Percentiles rank a stretch among this genome's conserved stretches.
These are phyloP conservation scores for Cetonia aurata DNA, from an alignment of 2,888 invertebrate genomes.

Conservation along the genomic window DNA sequence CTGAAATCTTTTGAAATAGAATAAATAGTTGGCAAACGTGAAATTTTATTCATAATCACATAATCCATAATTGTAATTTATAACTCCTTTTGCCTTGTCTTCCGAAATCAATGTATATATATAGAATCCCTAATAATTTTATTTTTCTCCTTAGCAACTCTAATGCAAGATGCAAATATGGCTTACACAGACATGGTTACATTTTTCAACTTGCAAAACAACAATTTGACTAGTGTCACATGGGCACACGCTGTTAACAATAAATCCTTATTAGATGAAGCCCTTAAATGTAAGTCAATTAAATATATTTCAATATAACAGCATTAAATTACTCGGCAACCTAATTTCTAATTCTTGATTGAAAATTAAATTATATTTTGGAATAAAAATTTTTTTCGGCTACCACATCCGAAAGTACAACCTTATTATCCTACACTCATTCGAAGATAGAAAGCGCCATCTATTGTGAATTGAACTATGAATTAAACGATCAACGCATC, in stretches of 20 bases:
- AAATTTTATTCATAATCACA: neutral
- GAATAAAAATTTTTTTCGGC: too few species aligned
- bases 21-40: neutral
- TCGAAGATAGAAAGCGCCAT: too few species aligned
- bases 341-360: too few species aligned
- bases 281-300: constrained; percentile 70
- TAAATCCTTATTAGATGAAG: constrained; percentile 72
- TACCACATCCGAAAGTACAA: too few species aligned
- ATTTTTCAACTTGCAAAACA: constrained; percentile 67
- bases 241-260: constrained; percentile 93
- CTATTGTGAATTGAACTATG: too few species aligned
- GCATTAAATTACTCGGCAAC: neutral
- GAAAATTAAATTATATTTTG: too few species aligned
- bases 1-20: neutral
- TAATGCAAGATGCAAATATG: constrained; percentile 45
- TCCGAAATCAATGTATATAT: neutral
- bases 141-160: constrained; percentile 24
- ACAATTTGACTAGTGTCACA: constrained; percentile 78
- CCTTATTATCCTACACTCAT: too few species aligned
- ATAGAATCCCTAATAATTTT: neutral
- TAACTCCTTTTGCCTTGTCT: neutral
- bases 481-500: too few species aligned
- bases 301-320: neutral
- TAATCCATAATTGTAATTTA: neutral
- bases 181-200: constrained; percentile 56